Evolutionary conservation across 2,797 vertebrate species (phyloP).

Genomic region (Platyrinchus mystaceus): DNA sequence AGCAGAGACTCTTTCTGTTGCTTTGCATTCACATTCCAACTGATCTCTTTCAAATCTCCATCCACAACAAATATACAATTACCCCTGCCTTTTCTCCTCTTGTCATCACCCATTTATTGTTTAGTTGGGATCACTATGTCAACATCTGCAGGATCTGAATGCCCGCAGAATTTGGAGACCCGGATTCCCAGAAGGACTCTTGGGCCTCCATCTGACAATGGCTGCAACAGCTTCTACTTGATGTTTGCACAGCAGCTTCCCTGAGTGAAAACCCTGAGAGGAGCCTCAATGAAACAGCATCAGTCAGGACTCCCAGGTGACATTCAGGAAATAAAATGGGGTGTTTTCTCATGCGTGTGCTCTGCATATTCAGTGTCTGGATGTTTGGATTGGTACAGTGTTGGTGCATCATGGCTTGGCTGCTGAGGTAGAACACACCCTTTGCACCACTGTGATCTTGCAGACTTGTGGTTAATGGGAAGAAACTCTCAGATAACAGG

Average conservation of each 20-base stretch:
- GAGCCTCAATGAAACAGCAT: neutral
- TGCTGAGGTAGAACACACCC: neutral
- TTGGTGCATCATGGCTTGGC: neutral
- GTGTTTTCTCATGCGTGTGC: neutral
- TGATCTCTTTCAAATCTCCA: neutral
- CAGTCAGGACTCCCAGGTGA: neutral
- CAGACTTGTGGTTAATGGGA: neutral
- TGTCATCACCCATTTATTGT: neutral
- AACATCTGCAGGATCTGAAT: neutral
- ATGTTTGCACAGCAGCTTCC: neutral
- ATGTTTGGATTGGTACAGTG: too few relatives aligned
- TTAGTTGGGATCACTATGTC: neutral
- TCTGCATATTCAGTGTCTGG: neutral
- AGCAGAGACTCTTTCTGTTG: neutral
- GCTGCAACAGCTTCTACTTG: neutral
- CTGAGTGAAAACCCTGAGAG: neutral
- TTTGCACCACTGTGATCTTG: neutral
- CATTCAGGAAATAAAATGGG: neutral
- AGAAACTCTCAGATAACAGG: neutral
- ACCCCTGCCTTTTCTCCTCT: neutral
- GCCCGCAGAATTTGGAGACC: neutral
- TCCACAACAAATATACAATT: neutral
- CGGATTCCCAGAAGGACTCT: neutral
- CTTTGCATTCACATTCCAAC: neutral
- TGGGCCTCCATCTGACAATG: neutral